Evolutionary conservation across 2,113 vertebrate genomes (phyloP), one percentile per base, ranked within the genome.

Genomic region (Dipodomys spectabilis): DNA sequence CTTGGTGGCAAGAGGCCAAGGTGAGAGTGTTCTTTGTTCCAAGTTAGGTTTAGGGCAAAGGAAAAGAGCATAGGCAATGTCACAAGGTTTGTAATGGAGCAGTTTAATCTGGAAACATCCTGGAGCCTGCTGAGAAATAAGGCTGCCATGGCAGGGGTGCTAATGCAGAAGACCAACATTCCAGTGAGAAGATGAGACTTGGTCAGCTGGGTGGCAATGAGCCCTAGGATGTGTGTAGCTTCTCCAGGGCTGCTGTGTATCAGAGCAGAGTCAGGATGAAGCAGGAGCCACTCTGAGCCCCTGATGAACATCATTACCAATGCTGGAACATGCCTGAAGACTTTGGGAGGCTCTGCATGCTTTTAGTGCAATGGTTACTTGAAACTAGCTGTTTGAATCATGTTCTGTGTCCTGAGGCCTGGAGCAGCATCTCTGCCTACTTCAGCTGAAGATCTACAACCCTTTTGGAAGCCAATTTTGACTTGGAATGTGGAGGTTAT

Each of bases 401-500:
- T 57, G 82, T 53, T 69, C 60, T 78, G 74, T n/a, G 7, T 25
- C 5, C 39, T 5, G 69, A 84, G 92, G 67, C 60, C 57, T 32
- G n/a, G 73, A 73, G 72, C 3, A 72, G 28, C 44, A 45, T 72
- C 68, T 69, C 77, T 60, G 32, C 18, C 84, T 49, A 12, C 74
- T 67, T 94, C 30, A 49, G 32, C 27, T 67, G 49, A 92, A 74
- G 79, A 75, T 75, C 62, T 75, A 53, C 27, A 39, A 93, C 45
- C 65, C 11, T 7, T 88, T 44, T 30, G 78, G 93, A 62, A 90
- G 75, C 73, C 87, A 57, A 1, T 85, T 92, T 82, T 27, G 39
- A 73, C 77, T 65, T 93, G 85, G 93, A 93, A 96, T 82, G 69
- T 57, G 81, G 75, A 80, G 90, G 74, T 83, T 95, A 95, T 96